These are phyloP conservation scores for Psammodynastes pulverulentus DNA, from an alignment of 2,113 vertebrate species.

Conservation along the genomic window DNA sequence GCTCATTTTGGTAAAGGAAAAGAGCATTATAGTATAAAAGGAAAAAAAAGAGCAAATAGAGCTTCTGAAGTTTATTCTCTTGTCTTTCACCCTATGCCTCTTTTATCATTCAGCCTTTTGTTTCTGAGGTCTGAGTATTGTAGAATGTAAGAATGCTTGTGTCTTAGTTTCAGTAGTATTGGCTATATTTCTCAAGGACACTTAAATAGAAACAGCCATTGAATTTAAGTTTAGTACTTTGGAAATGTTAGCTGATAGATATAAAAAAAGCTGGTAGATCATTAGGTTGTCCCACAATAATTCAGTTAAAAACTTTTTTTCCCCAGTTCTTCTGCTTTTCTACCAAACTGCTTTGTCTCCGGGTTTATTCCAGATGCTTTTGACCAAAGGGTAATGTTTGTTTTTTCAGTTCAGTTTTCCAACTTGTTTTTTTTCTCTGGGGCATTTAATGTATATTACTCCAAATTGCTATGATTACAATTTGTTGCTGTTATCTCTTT, in stretches of 20 bases:
- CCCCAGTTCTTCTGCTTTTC: slow-evolving; percentile 34
- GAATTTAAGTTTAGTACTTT: slow-evolving; percentile 21
- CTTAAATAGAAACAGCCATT: slow-evolving; percentile 58
- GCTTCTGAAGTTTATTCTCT: slow-evolving; percentile 14
- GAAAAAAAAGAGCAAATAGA: slow-evolving; percentile 3
- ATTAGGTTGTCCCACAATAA: slow-evolving; percentile 58
- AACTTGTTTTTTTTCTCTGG: background rate
- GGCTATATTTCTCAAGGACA: slow-evolving; percentile 57
- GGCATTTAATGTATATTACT: background rate
- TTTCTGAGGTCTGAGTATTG: slow-evolving; percentile 49
- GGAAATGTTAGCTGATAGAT: slow-evolving; percentile 57
- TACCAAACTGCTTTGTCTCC: slow-evolving; percentile 46
- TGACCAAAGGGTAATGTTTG: slow-evolving; percentile 20
- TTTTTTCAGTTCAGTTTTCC: background rate
- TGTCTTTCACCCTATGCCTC: slow-evolving; percentile 31
- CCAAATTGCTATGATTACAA: background rate
- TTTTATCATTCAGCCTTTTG: slow-evolving; percentile 54
- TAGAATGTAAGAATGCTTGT: slow-evolving; percentile 44
- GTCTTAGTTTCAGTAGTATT: slow-evolving; percentile 60
- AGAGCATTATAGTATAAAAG: rapidly evolving
- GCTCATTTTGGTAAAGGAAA: slow-evolving; percentile 32
- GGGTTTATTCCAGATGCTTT: slow-evolving; percentile 22
- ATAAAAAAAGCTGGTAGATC: slow-evolving; percentile 51
- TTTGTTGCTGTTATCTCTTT: background rate
- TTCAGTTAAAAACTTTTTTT: slow-evolving; percentile 56